Evolutionary conservation across 2,797 vertebrate species (phyloP).

Genomic region (Chanos chanos): DNA sequence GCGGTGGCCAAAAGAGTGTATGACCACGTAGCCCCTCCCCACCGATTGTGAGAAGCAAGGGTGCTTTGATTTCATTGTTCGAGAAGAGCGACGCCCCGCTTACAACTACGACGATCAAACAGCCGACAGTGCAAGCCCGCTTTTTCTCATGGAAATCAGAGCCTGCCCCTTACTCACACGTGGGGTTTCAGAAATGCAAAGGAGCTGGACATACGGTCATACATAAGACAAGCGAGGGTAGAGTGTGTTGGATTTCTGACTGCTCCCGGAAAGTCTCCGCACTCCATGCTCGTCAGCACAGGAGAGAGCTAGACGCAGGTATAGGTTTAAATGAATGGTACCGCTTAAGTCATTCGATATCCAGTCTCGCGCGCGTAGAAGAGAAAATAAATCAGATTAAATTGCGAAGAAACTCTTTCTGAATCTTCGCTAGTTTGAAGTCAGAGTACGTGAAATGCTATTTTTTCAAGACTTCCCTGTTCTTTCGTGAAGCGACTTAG

Average conservation of each 20-base stretch:
- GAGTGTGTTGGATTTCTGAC: neutral
- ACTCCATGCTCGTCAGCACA: neutral
- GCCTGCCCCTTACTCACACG: constrained; percentile 53
- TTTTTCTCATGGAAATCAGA: constrained; percentile 67
- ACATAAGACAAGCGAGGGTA: constrained; percentile 4
- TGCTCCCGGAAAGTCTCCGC: neutral
- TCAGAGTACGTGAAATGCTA: no score
- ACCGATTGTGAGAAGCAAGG: constrained; percentile 48
- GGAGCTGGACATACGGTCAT: constrained; percentile 55
- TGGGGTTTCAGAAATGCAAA: constrained; percentile 49
- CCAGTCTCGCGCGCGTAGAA: no score
- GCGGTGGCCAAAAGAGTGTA: constrained; percentile 1
- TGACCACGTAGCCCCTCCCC: constrained; percentile 60
- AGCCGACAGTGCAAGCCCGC: constrained; percentile 27
- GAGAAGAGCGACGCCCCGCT: constrained; percentile 58
- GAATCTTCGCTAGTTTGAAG: no score
- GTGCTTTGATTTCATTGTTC: constrained; percentile 69
- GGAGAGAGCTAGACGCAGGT: neutral
- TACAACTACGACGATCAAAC: constrained; percentile 57
- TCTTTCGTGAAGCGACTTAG: constrained; percentile 44
- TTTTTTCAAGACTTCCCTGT: no score
- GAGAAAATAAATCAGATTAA: no score
- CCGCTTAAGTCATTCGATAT: neutral
- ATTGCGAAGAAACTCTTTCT: no score
- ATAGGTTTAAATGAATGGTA: neutral